Evolutionary conservation across 2,113 vertebrate genomes (phyloP), one percentile per base, ranked within the genome.

Genomic region (Ptyas mucosa): DNA sequence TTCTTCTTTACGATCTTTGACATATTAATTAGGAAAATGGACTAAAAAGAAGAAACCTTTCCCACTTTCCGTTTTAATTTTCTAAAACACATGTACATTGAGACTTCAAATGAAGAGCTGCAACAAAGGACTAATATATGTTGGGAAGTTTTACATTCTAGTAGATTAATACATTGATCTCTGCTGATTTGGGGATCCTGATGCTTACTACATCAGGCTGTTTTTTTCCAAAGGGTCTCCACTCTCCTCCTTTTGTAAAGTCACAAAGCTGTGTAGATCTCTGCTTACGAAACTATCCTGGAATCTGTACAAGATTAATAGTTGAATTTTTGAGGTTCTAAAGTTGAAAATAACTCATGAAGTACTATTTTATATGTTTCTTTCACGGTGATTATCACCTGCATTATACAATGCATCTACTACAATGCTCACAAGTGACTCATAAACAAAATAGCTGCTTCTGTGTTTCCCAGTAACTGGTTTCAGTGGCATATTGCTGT

Each of bases 21-120:
- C 98, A 98, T 98, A 98, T 99, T 99, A 98, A 99, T 99, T 99
- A 99, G 97, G 96, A 97, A 98, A 99, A 98, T 98, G 98, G 98
- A 97, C 98, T 98, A 98, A 87, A 87, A 90, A 69, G 85, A 86
- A 98, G 98, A 98, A 98, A 97, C 97, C 98, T 97, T 97, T 98
- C 96, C 94, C 97, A 92, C 98, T 97, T 93, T 97, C 96, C 98
- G 97, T 98, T 98, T 98, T 98, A 96, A 96, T 93, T 98, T 98
- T 96, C 98, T 98, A 97, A 98, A 98, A 98, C 97, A 98, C 96
- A 96, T 95, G 95, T 95, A 95, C 93, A 5, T 87, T 94, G 90
- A 96, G 91, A 92, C 94, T 88, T 97, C 96, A 95, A 96, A 91
- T 55, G 53, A 91, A 91, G 91, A 55, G 95, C 87, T 94, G 93